Percentiles rank a stretch among this genome's conserved stretches.
Conservation (phyloP, 2,888 invertebrate genomes). For the Drosophila rellima region DNA sequence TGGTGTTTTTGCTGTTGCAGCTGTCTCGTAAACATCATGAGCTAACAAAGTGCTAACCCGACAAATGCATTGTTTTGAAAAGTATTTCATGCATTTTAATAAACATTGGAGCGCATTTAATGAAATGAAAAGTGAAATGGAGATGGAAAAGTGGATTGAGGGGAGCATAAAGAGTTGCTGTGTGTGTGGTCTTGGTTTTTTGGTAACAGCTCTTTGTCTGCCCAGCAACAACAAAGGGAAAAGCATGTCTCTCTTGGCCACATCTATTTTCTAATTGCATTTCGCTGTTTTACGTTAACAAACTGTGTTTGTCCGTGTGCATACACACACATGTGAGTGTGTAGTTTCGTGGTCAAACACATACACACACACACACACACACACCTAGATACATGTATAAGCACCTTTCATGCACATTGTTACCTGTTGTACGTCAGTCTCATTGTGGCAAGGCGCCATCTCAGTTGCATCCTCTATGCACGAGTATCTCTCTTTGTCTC, state of each 20-base stretch:
- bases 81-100: constrained; percentile 75
- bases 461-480: constrained; percentile 9
- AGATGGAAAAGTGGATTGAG: not conserved
- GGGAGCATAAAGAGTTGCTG: constrained; percentile 1
- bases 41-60: constrained; percentile 58
- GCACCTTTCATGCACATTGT: constrained; percentile 61
- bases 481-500: constrained; percentile 18
- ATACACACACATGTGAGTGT: constrained; percentile 21
- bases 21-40: constrained; percentile 65
- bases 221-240: constrained; percentile 24
- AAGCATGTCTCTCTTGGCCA: constrained; percentile 52
- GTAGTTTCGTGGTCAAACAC: constrained; percentile 51
- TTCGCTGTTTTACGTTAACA: constrained; percentile 59
- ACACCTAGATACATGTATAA: no score
- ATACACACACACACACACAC: no score
- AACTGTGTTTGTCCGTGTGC: constrained; percentile 1
- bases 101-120: constrained; percentile 72
- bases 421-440: constrained; percentile 32
- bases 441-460: constrained; percentile 36
- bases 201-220: constrained; percentile 32
- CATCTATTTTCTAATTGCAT: constrained; percentile 79
- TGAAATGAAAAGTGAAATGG: constrained; percentile 52
- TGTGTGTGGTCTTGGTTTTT: constrained; percentile 43
- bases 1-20: constrained; percentile 36
- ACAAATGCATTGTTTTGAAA: constrained; percentile 60